Evolutionary conservation across 2,797 vertebrate genomes (phyloP).

Genomic region (Chloroceryle amazona): DNA sequence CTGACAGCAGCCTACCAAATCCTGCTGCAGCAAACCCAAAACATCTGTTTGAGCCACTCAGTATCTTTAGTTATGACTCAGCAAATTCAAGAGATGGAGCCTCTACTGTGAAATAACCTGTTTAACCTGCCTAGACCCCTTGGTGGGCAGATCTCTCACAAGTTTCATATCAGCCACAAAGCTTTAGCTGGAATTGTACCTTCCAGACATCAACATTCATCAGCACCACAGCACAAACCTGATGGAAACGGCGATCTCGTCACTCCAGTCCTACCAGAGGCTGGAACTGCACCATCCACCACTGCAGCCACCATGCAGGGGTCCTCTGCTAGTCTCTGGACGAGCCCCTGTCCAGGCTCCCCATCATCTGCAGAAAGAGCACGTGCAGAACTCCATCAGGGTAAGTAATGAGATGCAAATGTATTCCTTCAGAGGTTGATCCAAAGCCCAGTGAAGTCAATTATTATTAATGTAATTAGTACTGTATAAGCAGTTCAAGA

Average conservation of each 20-base stretch:
- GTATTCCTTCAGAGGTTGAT: constrained; percentile 47
- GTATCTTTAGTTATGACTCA: neutral
- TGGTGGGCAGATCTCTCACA: neutral
- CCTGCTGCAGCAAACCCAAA: neutral
- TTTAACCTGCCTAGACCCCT: neutral
- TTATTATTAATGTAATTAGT: constrained; percentile 71
- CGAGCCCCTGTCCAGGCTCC: fast-evolving
- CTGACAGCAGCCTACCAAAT: neutral
- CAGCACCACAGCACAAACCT: neutral
- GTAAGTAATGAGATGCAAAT: constrained; percentile 58
- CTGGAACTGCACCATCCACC: neutral
- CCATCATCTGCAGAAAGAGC: neutral
- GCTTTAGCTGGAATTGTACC: neutral
- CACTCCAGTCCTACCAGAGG: neutral
- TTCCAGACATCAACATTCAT: neutral
- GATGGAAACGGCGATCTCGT: fast-evolving
- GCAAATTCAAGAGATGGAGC: neutral
- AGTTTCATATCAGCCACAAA: fast-evolving
- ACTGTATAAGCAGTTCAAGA: constrained; percentile 37
- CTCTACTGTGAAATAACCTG: neutral
- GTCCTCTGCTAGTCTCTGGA: fast-evolving
- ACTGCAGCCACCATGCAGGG: neutral
- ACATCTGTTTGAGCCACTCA: neutral
- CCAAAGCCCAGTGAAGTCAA: constrained; percentile 59
- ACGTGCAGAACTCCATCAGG: neutral